Percentiles rank a stretch among this genome's conserved stretches.
These are phyloP conservation scores for Heterohyrax brucei DNA, from an alignment of 2,797 vertebrate genomes.

Conservation along the genomic window DNA sequence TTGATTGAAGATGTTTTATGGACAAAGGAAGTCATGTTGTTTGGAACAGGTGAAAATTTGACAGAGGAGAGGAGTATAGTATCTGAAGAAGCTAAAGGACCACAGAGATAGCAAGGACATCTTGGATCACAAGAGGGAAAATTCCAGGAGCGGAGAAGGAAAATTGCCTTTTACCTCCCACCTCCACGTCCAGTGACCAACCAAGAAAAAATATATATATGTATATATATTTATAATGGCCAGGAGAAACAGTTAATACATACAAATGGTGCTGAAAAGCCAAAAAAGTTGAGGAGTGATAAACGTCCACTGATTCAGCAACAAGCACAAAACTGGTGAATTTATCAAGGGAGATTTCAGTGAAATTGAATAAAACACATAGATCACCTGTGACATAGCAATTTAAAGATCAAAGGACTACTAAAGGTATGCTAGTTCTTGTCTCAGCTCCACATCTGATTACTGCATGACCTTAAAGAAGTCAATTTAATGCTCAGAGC, in stretches of 20 bases:
- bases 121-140: not conserved
- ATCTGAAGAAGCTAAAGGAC: not conserved
- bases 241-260: not conserved
- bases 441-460: not conserved
- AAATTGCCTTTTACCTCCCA: not conserved
- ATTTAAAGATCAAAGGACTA: conserved; percentile 12
- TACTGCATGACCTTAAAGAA: not conserved
- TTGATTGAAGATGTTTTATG: not conserved
- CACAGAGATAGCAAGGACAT: not conserved
- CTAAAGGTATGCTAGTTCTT: not conserved
- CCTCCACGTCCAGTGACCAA: not conserved
- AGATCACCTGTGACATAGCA: not conserved
- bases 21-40: not conserved
- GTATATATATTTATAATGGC: not conserved
- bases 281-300: not conserved
- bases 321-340: not conserved
- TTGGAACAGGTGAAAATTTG: not conserved
- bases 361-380: conserved; percentile 18
- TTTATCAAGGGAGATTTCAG: not conserved
- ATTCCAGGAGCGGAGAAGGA: not conserved
- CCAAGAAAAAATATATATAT: not conserved
- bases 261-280: not conserved
- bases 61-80: not conserved
- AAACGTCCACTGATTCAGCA: not conserved
- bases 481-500: not conserved